Conservation (phyloP, 2,113 vertebrate species). For the Carassius gibelio region DNA sequence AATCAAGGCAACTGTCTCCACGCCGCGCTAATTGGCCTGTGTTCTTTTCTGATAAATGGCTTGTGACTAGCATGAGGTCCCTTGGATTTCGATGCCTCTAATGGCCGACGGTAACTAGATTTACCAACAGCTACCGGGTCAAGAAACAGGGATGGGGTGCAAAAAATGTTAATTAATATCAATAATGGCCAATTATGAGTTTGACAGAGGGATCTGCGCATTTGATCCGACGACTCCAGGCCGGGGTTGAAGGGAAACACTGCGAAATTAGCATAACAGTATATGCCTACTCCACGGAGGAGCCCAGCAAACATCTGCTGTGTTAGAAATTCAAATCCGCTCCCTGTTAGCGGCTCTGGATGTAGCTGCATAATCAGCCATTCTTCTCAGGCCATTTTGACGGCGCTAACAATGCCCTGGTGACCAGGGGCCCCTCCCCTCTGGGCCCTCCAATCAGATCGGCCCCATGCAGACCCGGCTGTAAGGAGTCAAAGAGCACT, state of each 20-base stretch:
- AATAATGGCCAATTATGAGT: conserved; percentile 99
- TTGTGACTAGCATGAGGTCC: conserved; percentile 84
- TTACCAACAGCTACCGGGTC: conserved; percentile 98
- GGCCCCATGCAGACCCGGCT: conserved; percentile 80
- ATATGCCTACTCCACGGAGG: conserved; percentile 87
- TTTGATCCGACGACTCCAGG: conserved; percentile 95
- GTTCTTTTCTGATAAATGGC: conserved; percentile 99
- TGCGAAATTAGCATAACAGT: conserved; percentile 98
- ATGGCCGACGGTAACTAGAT: conserved; percentile 95
- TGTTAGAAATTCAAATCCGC: conserved; percentile 97
- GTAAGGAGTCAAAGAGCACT: conserved; percentile 75
- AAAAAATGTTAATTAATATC: conserved; percentile 99
- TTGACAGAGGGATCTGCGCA: conserved; percentile 98
- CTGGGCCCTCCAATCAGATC: conserved; percentile 79
- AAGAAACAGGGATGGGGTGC: conserved; percentile 89
- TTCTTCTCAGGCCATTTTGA: conserved; percentile 88
- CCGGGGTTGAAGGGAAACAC: conserved; percentile 91
- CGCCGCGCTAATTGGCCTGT: conserved; percentile 98
- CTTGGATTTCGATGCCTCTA: conserved; percentile 89
- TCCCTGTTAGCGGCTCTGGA: conserved; percentile 88
- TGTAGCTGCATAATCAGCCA: conserved; percentile 92
- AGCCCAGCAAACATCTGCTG: conserved; percentile 99
- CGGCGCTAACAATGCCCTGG: conserved; percentile 87
- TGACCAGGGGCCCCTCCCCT: conserved; percentile 80
- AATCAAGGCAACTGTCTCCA: conserved; percentile 99